phyloP scores from a whole-genome alignment of 2,113 vertebrate species.

The Chaetodon auriga region DNA sequence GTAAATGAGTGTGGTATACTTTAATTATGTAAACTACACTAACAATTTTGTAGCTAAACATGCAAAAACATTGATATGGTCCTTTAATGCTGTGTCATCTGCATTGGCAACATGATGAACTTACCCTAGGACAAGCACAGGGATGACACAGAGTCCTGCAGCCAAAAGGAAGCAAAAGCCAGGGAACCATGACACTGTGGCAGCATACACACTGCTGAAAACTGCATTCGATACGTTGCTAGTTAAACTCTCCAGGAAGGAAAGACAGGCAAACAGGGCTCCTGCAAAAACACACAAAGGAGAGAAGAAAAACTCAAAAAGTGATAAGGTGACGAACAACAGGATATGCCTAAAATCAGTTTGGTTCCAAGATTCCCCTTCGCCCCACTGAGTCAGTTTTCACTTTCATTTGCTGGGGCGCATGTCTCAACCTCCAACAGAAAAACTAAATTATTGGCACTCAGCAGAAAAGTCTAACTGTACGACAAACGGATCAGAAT shows the following conservation, averaged over 20 bases:
- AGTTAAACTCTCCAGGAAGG: constrained; percentile 89
- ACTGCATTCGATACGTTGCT: constrained; percentile 74
- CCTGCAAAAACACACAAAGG: constrained; percentile 81
- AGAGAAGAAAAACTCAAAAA: neutral
- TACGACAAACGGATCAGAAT: no score
- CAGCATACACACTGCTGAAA: constrained; percentile 91
- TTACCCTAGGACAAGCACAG: constrained; percentile 87
- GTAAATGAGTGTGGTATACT: neutral
- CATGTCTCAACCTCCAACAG: no score
- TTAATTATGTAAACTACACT: neutral
- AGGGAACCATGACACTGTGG: constrained; percentile 89
- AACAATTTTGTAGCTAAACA: neutral
- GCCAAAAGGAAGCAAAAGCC: constrained; percentile 92
- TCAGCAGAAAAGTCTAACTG: no score
- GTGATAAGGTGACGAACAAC: neutral
- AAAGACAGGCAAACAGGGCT: constrained; percentile 92
- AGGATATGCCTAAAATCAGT: neutral
- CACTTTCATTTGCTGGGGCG: no score
- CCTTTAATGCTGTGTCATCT: neutral
- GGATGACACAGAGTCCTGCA: constrained; percentile 88
- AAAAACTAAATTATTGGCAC: no score
- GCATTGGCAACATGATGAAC: constrained; percentile 59
- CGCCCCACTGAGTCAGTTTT: neutral
- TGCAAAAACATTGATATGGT: neutral
- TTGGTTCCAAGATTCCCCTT: neutral